Conservation (phyloP, 64 coral and sea anemone genomes). For the Pachyseris speciosa region DNA sequence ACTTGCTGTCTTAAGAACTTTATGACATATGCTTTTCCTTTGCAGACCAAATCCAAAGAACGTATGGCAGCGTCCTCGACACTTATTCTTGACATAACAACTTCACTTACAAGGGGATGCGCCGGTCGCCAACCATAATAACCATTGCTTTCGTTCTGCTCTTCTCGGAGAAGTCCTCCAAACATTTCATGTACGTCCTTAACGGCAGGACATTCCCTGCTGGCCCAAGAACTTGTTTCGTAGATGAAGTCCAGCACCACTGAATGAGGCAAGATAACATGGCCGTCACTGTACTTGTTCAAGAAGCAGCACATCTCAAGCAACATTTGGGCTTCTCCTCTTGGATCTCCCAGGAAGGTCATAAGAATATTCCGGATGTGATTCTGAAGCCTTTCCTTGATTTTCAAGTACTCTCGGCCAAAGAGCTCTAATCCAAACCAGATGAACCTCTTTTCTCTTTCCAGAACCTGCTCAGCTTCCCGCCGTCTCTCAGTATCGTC, state of each 20-base stretch:
- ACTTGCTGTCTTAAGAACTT: conserved; percentile 46
- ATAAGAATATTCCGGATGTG: conserved; percentile 16
- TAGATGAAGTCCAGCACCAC: conserved; percentile 49
- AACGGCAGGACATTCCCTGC: not conserved
- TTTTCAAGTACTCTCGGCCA: conserved; percentile 61
- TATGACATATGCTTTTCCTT: conserved; percentile 27
- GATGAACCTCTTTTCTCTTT: conserved; percentile 67
- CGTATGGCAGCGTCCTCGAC: not conserved
- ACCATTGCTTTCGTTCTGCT: conserved; percentile 1
- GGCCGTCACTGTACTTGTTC: conserved; percentile 41
- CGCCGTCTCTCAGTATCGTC: not conserved
- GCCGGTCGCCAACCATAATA: conserved; percentile 76
- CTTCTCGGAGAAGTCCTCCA: conserved; percentile 64
- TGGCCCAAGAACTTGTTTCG: not conserved
- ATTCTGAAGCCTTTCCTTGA: conserved; percentile 43
- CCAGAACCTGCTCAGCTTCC: conserved; percentile 49
- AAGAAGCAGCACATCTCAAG: conserved; percentile 60
- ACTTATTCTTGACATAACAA: conserved; percentile 24
- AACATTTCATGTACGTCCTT: conserved; percentile 52
- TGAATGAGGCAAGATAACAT: conserved; percentile 44
- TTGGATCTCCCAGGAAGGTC: not conserved
- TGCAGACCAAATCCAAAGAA: not conserved
- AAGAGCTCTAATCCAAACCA: conserved; percentile 82
- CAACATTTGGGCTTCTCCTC: not conserved
- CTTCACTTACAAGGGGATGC: conserved; percentile 65